Conservation (phyloP, 2,797 vertebrate genomes). For the Rhinichthys osculus region DNA sequence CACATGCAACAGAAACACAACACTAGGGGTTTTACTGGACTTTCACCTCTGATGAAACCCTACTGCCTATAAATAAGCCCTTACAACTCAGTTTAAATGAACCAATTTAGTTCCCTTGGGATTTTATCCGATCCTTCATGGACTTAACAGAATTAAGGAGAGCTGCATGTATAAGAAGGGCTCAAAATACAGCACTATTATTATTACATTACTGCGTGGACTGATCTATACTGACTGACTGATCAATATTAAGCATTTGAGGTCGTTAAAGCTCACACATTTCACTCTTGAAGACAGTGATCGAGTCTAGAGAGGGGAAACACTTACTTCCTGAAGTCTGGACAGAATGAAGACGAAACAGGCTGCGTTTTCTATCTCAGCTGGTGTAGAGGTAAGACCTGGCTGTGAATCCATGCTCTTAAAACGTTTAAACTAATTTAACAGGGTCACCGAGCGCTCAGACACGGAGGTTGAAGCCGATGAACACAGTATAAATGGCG, state of each 20-base stretch:
- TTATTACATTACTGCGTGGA: not conserved
- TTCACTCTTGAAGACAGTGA: not conserved
- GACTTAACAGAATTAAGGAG: not conserved
- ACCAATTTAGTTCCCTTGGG: not conserved
- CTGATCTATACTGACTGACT: not conserved
- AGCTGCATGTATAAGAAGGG: not conserved
- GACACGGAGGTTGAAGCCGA: not conserved
- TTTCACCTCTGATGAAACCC: slow-evolving; percentile 17
- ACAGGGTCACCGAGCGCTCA: not conserved
- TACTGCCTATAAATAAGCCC: not conserved
- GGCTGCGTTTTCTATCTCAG: slow-evolving; percentile 24
- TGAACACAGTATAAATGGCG: slow-evolving; percentile 29
- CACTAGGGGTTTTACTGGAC: slow-evolving; percentile 6
- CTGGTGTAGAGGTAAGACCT: not conserved
- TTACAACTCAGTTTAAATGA: not conserved
- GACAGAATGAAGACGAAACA: slow-evolving; percentile 43
- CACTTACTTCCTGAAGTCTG: slow-evolving; percentile 59
- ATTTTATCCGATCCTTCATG: not conserved
- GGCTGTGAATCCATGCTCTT: slow-evolving; percentile 43
- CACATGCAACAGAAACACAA: not conserved
- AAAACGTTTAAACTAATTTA: not conserved
- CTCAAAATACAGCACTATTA: not conserved
- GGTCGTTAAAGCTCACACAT: not conserved
- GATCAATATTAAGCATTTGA: not conserved
- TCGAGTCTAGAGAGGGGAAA: slow-evolving; percentile 2